These are phyloP conservation scores for Tortricodes alternella DNA, from an alignment of 2,888 invertebrate species.

Conservation along the genomic window DNA sequence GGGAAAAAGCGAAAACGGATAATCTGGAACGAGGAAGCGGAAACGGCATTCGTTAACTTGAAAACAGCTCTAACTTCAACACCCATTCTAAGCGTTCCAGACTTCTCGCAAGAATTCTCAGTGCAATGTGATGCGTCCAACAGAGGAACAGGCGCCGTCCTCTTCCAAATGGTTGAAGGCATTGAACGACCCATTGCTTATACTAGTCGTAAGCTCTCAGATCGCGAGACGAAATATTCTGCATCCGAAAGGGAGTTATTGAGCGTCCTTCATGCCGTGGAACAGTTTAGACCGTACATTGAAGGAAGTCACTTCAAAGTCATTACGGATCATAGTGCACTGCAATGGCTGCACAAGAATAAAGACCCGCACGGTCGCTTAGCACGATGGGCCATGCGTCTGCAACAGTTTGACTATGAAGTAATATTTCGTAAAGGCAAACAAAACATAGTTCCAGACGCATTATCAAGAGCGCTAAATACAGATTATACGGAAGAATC, in stretches of 20 bases:
- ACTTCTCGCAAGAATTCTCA: not conserved
- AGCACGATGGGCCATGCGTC: slow-evolving; percentile 30
- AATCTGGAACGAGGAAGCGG: not conserved
- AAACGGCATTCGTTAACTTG: not conserved
- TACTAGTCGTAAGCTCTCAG: slow-evolving; percentile 5
- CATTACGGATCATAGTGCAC: no score
- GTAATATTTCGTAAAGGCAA: slow-evolving; percentile 26
- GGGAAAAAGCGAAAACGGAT: not conserved
- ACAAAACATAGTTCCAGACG: slow-evolving; percentile 26
- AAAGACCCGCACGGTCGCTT: slow-evolving; percentile 28
- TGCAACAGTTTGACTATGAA: no score
- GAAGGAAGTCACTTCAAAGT: no score
- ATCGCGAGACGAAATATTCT: slow-evolving; percentile 18
- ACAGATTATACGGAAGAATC: not conserved
- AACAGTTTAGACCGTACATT: slow-evolving; percentile 31
- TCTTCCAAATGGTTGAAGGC: not conserved
- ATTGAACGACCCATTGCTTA: not conserved
- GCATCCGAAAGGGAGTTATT: slow-evolving; percentile 29
- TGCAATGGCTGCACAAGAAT: slow-evolving; percentile 13
- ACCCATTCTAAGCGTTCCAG: not conserved
- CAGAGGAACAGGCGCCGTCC: slow-evolving; percentile 3
- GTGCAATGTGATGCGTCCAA: slow-evolving; percentile 10
- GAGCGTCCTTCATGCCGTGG: slow-evolving; percentile 27
- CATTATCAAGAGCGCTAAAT: not conserved
- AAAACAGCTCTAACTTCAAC: not conserved